phyloP scores from a whole-genome alignment of 2,797 vertebrate genomes.

The Vespertilio murinus region DNA sequence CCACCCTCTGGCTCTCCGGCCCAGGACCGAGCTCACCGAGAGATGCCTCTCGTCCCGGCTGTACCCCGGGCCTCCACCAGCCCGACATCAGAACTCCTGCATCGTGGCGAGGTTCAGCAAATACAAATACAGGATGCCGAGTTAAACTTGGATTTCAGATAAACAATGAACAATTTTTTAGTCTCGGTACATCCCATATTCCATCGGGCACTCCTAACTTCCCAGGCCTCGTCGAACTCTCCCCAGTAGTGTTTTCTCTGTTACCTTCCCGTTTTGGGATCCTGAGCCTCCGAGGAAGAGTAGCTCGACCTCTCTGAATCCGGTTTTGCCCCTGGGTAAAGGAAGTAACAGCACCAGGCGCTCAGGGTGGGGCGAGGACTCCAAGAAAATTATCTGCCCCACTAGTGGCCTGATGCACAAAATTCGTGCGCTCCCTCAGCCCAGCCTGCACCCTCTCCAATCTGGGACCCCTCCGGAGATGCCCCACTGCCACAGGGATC shows the following conservation, averaged over 20 bases:
- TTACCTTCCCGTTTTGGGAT: neutral
- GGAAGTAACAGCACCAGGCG: neutral
- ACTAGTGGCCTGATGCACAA: too few species aligned
- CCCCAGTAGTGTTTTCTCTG: neutral
- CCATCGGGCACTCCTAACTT: too few species aligned
- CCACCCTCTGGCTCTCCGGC: neutral
- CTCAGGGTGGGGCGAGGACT: too few species aligned
- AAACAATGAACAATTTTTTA: neutral
- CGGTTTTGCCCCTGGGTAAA: neutral
- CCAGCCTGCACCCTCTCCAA: too few species aligned
- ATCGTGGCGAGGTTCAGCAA: neutral
- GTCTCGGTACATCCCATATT: neutral
- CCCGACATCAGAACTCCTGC: neutral
- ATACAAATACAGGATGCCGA: neutral
- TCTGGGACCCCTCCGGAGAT: too few species aligned
- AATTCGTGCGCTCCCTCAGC: too few species aligned
- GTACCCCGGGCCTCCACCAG: neutral
- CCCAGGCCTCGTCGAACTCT: neutral
- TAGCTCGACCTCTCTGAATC: neutral
- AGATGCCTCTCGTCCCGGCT: neutral
- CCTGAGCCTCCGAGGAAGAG: neutral
- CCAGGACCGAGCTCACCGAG: accelerated
- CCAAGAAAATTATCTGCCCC: neutral
- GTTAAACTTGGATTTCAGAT: neutral
- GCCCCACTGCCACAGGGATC: too few species aligned